phyloP scores from a whole-genome alignment of 2,113 vertebrate species.

The Falco punctatus region DNA sequence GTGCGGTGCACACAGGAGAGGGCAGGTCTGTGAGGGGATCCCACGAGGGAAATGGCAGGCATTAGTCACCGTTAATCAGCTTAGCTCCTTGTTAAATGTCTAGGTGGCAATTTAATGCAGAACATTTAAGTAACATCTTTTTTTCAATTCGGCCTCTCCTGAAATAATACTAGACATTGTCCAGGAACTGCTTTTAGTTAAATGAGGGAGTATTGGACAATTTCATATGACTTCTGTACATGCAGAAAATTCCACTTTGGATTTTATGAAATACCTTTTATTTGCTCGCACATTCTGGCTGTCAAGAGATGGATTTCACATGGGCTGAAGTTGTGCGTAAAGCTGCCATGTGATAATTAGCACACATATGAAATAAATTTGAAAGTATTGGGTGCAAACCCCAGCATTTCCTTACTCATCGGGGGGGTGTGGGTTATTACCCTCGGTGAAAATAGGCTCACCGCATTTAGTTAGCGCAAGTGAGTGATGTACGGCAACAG shows the following conservation, averaged over 20 bases:
- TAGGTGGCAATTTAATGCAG: neutral
- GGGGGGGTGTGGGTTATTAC: neutral
- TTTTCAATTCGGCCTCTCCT: neutral
- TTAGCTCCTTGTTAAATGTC: neutral
- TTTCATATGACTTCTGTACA: neutral
- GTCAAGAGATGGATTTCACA: neutral
- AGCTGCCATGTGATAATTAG: neutral
- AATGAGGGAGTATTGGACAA: neutral
- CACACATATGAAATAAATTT: neutral
- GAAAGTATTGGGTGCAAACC: neutral
- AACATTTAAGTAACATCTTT: neutral
- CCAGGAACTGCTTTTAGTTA: neutral
- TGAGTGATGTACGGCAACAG: neutral
- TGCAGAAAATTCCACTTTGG: neutral
- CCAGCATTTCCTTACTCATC: slow-evolving; percentile 25
- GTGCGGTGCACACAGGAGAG: neutral
- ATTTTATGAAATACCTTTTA: neutral
- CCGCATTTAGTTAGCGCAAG: neutral
- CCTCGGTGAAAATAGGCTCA: neutral
- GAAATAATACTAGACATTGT: neutral
- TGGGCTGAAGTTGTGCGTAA: neutral
- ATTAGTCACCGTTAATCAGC: neutral
- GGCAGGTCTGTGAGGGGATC: neutral
- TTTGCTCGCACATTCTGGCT: neutral
- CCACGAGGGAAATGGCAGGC: neutral